Evolutionary conservation across 1,140 invertebrate genomes (phyloP).

Genomic region (Drosophila tristis): DNA sequence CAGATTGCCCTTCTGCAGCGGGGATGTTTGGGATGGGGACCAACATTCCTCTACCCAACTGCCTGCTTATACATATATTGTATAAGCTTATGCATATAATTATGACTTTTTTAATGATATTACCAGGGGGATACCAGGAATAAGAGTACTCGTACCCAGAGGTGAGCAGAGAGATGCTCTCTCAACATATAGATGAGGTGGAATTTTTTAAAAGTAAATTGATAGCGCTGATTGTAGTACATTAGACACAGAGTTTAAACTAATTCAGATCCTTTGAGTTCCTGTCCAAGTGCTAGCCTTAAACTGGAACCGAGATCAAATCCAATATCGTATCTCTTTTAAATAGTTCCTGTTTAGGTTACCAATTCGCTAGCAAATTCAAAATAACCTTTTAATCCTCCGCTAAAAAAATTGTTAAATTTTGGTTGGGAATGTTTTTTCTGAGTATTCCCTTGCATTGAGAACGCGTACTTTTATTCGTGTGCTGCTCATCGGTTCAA

Average conservation of each 20-base stretch:
- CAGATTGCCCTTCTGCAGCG: slow-evolving; percentile 63
- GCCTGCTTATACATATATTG: slow-evolving; percentile 4
- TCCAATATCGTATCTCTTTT: no score
- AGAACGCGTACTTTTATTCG: slow-evolving; percentile 2
- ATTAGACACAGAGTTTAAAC: background rate
- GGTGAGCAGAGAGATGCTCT: slow-evolving; percentile 9
- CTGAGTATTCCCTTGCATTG: background rate
- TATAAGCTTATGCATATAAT: slow-evolving; percentile 49
- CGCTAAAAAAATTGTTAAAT: slow-evolving; percentile 15
- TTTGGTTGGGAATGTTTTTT: slow-evolving; percentile 32
- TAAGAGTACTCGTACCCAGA: background rate
- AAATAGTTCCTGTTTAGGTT: background rate
- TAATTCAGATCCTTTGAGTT: background rate
- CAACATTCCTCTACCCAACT: slow-evolving; percentile 17
- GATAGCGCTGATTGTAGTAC: no score
- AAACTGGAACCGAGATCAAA: no score
- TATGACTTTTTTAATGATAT: slow-evolving; percentile 60
- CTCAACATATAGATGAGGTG: background rate
- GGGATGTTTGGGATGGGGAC: slow-evolving; percentile 24
- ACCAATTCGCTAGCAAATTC: background rate
- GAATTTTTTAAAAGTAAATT: no score
- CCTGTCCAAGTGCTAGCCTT: no score
- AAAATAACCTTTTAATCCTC: background rate
- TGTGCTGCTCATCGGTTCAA: slow-evolving; percentile 32
- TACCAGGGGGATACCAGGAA: slow-evolving; percentile 21